Evolutionary conservation across 2,113 vertebrate genomes (phyloP).

Genomic region (Prochilodus magdalenae): DNA sequence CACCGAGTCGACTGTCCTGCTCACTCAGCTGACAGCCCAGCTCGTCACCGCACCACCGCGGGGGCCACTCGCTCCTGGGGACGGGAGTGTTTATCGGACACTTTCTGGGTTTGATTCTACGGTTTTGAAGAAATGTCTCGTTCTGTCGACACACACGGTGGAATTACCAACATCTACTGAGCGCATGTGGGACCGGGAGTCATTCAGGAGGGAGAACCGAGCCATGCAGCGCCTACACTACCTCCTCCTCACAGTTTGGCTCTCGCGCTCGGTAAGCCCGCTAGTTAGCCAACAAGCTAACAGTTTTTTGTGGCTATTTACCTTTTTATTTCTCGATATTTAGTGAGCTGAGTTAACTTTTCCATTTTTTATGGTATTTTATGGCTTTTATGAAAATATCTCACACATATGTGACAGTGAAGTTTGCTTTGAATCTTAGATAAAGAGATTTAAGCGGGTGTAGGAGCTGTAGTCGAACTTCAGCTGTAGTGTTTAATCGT

Average conservation of each 20-base stretch:
- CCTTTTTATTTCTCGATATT: background rate
- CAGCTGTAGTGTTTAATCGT: background rate
- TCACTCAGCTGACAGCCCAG: background rate
- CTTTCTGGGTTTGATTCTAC: background rate
- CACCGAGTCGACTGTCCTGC: background rate
- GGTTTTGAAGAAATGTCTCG: background rate
- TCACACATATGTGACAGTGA: background rate
- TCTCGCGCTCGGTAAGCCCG: constrained; percentile 33
- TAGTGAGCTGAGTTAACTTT: background rate
- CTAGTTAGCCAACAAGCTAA: background rate
- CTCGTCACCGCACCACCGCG: background rate
- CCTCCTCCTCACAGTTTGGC: constrained; percentile 37
- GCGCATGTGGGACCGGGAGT: background rate
- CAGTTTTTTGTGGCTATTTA: too few species aligned
- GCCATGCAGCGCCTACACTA: constrained; percentile 20
- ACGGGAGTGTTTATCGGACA: too few species aligned
- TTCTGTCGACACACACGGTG: background rate
- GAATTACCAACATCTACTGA: constrained; percentile 7
- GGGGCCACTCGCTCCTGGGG: too few species aligned
- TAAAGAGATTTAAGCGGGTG: background rate
- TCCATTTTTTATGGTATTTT: background rate
- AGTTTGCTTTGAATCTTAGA: background rate
- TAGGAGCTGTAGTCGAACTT: background rate
- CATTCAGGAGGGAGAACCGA: background rate
- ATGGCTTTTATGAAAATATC: background rate